phyloP scores from a whole-genome alignment of 1,140 invertebrate genomes.

The Tetranychus urticae region DNA sequence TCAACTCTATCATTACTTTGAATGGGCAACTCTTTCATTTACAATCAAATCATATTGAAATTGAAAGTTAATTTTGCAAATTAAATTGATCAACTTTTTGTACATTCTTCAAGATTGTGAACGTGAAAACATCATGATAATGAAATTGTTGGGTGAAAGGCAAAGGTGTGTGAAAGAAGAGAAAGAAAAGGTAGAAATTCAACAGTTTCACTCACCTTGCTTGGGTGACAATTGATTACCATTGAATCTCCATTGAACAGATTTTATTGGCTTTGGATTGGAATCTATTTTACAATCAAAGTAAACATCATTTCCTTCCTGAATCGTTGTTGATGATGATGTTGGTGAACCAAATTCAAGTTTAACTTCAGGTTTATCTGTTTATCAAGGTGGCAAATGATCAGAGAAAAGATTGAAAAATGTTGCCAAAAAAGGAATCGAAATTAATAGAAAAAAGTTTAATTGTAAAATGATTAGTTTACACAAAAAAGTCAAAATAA shows the following conservation, averaged over 20 bases:
- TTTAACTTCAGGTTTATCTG: conserved; percentile 4
- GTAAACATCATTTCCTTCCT: conserved; percentile 53
- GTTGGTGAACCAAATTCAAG: conserved; percentile 4
- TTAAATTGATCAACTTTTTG: background rate
- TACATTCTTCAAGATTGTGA: too few species aligned
- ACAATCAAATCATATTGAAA: too few species aligned
- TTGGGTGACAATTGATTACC: background rate
- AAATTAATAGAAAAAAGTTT: too few species aligned
- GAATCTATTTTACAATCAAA: conserved; percentile 37
- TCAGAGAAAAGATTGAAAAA: background rate
- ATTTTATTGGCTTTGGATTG: conserved; percentile 10
- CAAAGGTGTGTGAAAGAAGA: background rate
- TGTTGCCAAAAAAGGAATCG: too few species aligned
- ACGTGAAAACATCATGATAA: too few species aligned
- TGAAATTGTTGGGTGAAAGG: background rate
- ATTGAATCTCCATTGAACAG: conserved; percentile 7
- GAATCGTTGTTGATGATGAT: conserved; percentile 20
- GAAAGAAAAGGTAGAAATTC: background rate
- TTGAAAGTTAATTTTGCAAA: too few species aligned
- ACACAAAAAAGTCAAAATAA: background rate
- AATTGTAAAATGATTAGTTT: background rate
- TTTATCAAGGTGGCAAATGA: background rate
- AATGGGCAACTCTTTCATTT: too few species aligned
- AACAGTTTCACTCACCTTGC: background rate
- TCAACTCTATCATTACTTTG: too few species aligned